Conservation (phyloP, 2,797 vertebrate genomes). For the Micropoecilia bifurca region DNA sequence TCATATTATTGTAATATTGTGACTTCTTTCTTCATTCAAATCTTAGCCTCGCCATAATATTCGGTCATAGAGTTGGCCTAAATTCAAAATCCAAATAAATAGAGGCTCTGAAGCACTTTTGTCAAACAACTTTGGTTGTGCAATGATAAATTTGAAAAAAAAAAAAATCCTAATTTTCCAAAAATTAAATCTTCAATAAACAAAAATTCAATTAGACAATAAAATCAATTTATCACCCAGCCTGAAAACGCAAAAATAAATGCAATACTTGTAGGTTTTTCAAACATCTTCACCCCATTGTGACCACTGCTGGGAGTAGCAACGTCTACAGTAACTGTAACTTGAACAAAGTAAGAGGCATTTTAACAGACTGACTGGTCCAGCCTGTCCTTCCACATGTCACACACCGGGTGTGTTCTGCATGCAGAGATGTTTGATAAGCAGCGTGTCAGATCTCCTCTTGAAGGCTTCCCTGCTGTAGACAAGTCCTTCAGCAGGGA, state of each 20-base stretch:
- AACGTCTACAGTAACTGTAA: not conserved
- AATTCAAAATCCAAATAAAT: too few species aligned
- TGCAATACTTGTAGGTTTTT: conserved; percentile 9
- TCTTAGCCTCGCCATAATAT: too few species aligned
- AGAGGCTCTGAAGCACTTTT: too few species aligned
- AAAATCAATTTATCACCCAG: too few species aligned
- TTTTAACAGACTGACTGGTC: not conserved
- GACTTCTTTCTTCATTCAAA: too few species aligned
- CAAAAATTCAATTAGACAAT: too few species aligned
- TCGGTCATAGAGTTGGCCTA: too few species aligned
- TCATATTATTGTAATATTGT: too few species aligned
- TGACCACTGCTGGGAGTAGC: not conserved
- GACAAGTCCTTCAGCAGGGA: conserved; percentile 46
- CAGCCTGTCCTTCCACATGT: not conserved
- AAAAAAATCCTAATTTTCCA: too few species aligned
- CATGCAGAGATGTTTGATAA: conserved; percentile 18
- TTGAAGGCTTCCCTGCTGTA: not conserved
- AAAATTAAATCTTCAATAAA: too few species aligned
- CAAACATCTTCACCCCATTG: not conserved
- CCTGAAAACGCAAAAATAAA: not conserved
- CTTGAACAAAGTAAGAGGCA: not conserved
- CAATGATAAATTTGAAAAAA: too few species aligned
- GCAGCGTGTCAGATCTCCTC: conserved; percentile 5
- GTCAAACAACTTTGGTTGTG: too few species aligned
- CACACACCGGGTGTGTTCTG: not conserved